Evolutionary conservation across 2,113 vertebrate species (phyloP), one percentile per base, ranked within the genome.

Genomic region (Ictalurus furcatus): DNA sequence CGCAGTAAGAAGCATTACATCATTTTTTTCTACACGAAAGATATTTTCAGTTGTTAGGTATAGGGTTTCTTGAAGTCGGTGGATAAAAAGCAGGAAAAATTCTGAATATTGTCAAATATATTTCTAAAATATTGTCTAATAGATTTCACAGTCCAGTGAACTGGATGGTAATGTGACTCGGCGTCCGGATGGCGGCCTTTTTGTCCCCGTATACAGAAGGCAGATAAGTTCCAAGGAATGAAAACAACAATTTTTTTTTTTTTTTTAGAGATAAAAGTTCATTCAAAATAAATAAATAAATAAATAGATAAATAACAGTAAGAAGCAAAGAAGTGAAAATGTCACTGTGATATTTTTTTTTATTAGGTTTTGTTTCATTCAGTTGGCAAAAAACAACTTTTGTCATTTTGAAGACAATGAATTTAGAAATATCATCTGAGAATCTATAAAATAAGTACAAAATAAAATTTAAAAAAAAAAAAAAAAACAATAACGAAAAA

Each of bases 371-470:
- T n/a, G 92, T 93, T 96, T 95, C 93, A 95, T 94, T 96, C 93
- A 95, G 95, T 95, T 95, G 95, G 93, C 93, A 93, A 92, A 94
- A 85, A 89, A 95, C 94, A 95, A 95, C 93, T 92, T 95, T 95
- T 93, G 94, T 95, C 94, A 83, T 40, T 61, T 94, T 93, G 93
- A 94, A 94, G 94, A 95, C 94, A 94, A 95, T 94, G 91, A 93
- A 91, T 93, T 93, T 90, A 92, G 92, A 95, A 92, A 93, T 90
- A 86, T 65, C 86, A 87, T 89, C 81, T 86, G 85, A 44, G 34
- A 85, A 92, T 93, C 93, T 94, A 95, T 92, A 95, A 96, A 96
- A 95, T 86, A 94, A 93, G 87, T 93, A 92, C 91, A 95, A 94
- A 92, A 91, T 91, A 93, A 34, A 34, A 34, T 34, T 34, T n/a